These are phyloP conservation scores for Acleris holmiana DNA, from an alignment of 2,888 invertebrate genomes.

Conservation along the genomic window DNA sequence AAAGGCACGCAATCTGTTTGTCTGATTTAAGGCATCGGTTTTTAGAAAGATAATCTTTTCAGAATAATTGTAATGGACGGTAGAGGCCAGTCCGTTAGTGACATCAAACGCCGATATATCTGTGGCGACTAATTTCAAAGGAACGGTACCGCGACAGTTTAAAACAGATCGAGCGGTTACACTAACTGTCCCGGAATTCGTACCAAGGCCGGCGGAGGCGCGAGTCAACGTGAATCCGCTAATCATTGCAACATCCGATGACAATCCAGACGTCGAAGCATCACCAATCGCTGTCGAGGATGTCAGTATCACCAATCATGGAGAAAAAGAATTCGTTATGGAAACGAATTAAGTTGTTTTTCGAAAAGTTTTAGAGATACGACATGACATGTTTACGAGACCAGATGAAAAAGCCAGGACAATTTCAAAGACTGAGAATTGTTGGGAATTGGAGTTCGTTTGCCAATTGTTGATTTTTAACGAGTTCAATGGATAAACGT, in stretches of 20 bases:
- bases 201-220: constrained; percentile 65
- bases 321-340: constrained; percentile 8
- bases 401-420: constrained; percentile 3
- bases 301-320: constrained; percentile 9
- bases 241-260: constrained; percentile 43
- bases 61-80: constrained; percentile 41
- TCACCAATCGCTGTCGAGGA: constrained; percentile 15
- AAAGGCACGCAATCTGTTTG: constrained; percentile 23
- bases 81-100: constrained; percentile 53
- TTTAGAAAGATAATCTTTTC: constrained; percentile 5
- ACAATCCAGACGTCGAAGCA: constrained; percentile 45
- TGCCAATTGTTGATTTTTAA: constrained; percentile 21
- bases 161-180: constrained; percentile 59
- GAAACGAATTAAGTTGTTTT: constrained; percentile 4
- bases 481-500: constrained; percentile 18
- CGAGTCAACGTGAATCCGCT: constrained; percentile 49
- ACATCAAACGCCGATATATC: constrained; percentile 49
- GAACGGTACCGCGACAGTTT: constrained; percentile 60
- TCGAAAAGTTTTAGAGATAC: constrained; percentile 4
- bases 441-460: constrained; percentile 18
- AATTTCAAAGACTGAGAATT: constrained; percentile 11
- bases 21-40: not conserved
- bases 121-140: constrained; percentile 57
- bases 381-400: constrained; percentile 20
- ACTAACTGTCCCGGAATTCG: constrained; percentile 65